A percentile compares a stretch with the other conserved stretches of the same genome.
Conservation (phyloP, 1,140 invertebrate genomes). For the Phymorhynchus buccinoides region DNA sequence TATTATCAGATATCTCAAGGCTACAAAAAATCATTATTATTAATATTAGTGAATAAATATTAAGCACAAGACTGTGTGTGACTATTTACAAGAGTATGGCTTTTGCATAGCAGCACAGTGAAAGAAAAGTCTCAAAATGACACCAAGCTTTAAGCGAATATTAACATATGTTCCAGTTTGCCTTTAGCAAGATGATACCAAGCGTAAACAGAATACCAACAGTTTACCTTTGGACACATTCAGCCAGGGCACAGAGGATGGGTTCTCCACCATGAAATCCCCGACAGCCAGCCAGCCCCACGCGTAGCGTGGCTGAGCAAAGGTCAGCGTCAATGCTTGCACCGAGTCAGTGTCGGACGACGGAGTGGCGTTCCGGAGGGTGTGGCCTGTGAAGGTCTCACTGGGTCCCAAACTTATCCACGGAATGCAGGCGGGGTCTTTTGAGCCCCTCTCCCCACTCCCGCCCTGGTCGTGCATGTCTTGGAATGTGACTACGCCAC, state of each 20-base stretch:
- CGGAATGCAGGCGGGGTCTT: background rate
- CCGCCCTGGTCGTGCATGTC: conserved; percentile 31
- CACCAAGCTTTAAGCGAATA: background rate
- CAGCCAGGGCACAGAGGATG: conserved; percentile 46
- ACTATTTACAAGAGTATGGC: too few species aligned
- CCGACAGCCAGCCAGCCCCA: conserved; percentile 51
- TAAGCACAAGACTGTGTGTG: too few species aligned
- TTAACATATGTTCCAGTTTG: background rate
- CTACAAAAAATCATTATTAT: too few species aligned
- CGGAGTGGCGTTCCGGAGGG: background rate
- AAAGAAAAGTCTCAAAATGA: background rate
- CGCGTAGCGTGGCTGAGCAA: conserved; percentile 47
- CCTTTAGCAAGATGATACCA: background rate
- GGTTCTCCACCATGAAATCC: conserved; percentile 50
- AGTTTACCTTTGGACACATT: background rate
- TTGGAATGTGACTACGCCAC: conserved; percentile 1
- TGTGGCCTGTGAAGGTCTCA: conserved; percentile 32
- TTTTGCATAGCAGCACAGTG: too few species aligned
- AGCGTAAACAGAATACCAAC: background rate
- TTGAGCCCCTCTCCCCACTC: background rate
- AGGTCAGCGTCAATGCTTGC: conserved; percentile 37
- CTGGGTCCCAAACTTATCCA: conserved; percentile 36
- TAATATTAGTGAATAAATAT: too few species aligned
- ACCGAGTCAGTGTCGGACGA: background rate
- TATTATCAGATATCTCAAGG: too few species aligned